These are phyloP conservation scores for Acanthornis magna DNA, from an alignment of 2,797 vertebrate genomes.

Conservation along the genomic window DNA sequence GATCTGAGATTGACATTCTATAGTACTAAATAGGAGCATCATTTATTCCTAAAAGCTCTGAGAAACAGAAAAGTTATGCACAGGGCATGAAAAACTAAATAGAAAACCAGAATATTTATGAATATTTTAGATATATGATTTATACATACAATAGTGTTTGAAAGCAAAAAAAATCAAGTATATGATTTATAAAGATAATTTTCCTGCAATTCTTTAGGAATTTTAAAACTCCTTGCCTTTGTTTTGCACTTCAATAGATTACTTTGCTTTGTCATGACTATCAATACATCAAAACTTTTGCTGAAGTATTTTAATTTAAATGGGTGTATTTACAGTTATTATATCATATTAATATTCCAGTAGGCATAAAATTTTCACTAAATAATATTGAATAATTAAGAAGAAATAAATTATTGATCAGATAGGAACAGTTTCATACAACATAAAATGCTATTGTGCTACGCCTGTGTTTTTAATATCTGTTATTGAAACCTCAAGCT, in stretches of 20 bases:
- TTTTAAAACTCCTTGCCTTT: constrained; percentile 6
- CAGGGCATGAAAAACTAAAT: background rate
- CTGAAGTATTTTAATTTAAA: constrained; percentile 71
- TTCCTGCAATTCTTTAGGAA: background rate
- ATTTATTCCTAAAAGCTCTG: background rate
- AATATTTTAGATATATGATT: background rate
- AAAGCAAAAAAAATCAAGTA: background rate
- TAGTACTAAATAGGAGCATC: background rate
- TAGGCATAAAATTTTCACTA: constrained; percentile 66
- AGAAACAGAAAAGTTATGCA: background rate
- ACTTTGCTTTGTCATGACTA: constrained; percentile 3
- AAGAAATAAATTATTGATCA: constrained; percentile 77
- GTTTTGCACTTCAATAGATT: constrained; percentile 13
- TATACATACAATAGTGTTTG: background rate
- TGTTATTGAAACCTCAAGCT: constrained; percentile 25
- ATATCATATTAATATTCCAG: constrained; percentile 70
- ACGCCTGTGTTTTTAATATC: constrained; percentile 21
- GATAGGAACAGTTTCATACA: constrained; percentile 25
- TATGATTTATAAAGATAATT: background rate
- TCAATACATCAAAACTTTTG: constrained; percentile 31
- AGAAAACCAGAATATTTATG: background rate
- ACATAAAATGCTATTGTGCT: constrained; percentile 23
- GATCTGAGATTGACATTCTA: background rate
- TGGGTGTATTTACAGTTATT: constrained; percentile 65
- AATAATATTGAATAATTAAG: constrained; percentile 74